Percentiles rank a stretch among this genome's conserved stretches.
Evolutionary conservation across 2,888 invertebrate species (phyloP).

Genomic region (Pristionchus entomophagus): DNA sequence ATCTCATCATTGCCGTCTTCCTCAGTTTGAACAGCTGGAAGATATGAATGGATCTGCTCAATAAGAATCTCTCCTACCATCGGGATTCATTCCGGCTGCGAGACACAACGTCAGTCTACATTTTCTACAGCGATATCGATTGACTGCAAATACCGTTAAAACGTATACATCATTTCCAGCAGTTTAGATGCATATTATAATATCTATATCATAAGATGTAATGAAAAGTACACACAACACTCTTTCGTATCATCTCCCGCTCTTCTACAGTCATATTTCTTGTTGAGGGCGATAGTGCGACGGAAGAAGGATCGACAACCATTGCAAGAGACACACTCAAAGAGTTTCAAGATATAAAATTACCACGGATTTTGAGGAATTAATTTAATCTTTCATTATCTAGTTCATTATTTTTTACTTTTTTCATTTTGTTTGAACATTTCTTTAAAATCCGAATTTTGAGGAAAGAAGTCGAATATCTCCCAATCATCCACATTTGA

Average conservation of each 20-base stretch:
- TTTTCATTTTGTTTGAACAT: too few species aligned
- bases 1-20: not conserved
- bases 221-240: not conserved
- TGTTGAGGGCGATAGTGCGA: not conserved
- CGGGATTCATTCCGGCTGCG: not conserved
- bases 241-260: not conserved
- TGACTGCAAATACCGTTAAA: not conserved
- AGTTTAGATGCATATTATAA: not conserved
- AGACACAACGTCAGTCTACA: not conserved
- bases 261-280: not conserved
- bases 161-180: not conserved
- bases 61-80: not conserved
- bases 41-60: not conserved
- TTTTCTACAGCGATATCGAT: not conserved
- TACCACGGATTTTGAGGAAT: too few species aligned
- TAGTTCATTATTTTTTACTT: too few species aligned
- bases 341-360: too few species aligned
- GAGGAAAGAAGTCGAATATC: too few species aligned
- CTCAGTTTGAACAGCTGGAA: not conserved
- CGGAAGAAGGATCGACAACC: slow-evolving; percentile 5
- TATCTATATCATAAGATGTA: not conserved
- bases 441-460: too few species aligned
- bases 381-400: too few species aligned
- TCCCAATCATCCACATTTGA: too few species aligned
- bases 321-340: not conserved